phyloP scores from a whole-genome alignment of 2,797 vertebrate species.

The Gobio occitaniae region DNA sequence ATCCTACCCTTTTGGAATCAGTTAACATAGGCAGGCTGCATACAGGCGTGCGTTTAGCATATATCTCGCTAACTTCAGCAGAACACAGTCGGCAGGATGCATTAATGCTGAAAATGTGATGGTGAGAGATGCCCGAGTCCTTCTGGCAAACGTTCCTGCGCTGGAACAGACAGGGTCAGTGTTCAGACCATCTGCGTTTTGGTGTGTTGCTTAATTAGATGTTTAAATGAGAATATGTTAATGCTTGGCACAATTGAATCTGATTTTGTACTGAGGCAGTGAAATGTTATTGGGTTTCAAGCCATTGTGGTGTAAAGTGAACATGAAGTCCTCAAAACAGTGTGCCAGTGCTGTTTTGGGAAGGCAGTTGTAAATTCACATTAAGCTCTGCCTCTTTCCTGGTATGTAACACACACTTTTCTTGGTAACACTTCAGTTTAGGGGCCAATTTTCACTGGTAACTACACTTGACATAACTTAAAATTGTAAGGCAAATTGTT shows the following conservation, averaged over 20 bases:
- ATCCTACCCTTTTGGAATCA: conserved; percentile 68
- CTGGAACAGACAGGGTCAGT: conserved; percentile 22
- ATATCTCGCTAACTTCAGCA: conserved; percentile 68
- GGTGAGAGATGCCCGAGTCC: conserved; percentile 35
- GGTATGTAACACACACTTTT: background rate
- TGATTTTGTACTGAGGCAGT: background rate
- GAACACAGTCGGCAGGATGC: conserved; percentile 60
- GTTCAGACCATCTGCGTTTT: conserved; percentile 16
- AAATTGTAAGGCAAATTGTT: too few relatives aligned
- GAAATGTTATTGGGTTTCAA: background rate
- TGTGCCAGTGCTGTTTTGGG: background rate
- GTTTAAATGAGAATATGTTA: conserved; percentile 22
- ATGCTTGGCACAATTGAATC: background rate
- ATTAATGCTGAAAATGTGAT: conserved; percentile 64
- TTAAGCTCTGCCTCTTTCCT: background rate
- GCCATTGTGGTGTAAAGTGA: background rate
- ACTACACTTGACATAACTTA: too few relatives aligned
- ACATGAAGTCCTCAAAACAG: background rate
- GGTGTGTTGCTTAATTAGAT: conserved; percentile 6
- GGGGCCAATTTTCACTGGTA: too few relatives aligned
- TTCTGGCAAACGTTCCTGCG: background rate
- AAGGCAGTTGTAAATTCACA: background rate
- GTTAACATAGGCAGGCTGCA: conserved; percentile 62
- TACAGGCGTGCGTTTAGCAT: conserved; percentile 69
- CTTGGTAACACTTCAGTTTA: too few relatives aligned